phyloP scores from a whole-genome alignment of 2,888 invertebrate genomes.

The Hofmannophila pseudospretella region DNA sequence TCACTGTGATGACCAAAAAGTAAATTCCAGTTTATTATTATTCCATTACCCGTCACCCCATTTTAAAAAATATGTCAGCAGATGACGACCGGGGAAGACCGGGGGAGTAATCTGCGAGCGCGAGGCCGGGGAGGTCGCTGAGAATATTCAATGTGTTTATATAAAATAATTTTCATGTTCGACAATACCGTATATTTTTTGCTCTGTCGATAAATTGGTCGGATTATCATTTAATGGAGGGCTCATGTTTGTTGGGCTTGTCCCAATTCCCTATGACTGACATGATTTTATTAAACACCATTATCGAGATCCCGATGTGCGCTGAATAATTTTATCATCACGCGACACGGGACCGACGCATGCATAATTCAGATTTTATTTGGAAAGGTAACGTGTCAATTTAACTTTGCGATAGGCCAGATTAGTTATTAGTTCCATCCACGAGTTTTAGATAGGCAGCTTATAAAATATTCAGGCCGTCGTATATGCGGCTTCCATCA shows the following conservation, averaged over 20 bases:
- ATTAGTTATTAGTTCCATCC: slow-evolving; percentile 54
- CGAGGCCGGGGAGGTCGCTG: slow-evolving; percentile 45
- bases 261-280: slow-evolving; percentile 71
- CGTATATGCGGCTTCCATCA: slow-evolving; percentile 43
- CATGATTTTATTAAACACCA: slow-evolving; percentile 73
- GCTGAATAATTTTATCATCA: slow-evolving; percentile 44
- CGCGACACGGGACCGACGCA: slow-evolving; percentile 27
- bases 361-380: slow-evolving; percentile 58
- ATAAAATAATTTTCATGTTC: slow-evolving; percentile 78
- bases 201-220: slow-evolving; percentile 71
- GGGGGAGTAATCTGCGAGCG: slow-evolving; percentile 54
- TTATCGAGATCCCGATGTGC: slow-evolving; percentile 53
- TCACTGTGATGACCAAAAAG: slow-evolving; percentile 74
- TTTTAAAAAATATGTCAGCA: slow-evolving; percentile 76
- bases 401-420: slow-evolving; percentile 50
- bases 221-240: slow-evolving; percentile 78
- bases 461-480: slow-evolving; percentile 49
- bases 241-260: slow-evolving; percentile 73
- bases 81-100: slow-evolving; percentile 61
- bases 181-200: slow-evolving; percentile 74
- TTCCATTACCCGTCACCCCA: slow-evolving; percentile 73
- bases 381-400: slow-evolving; percentile 53
- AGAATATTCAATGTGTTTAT: slow-evolving; percentile 75
- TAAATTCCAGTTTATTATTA: slow-evolving; percentile 78
- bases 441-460: slow-evolving; percentile 53